A percentile compares a stretch with the other conserved stretches of the same genome.
phyloP scores from a whole-genome alignment of 2,113 vertebrate species.

The Tupaia chinensis region DNA sequence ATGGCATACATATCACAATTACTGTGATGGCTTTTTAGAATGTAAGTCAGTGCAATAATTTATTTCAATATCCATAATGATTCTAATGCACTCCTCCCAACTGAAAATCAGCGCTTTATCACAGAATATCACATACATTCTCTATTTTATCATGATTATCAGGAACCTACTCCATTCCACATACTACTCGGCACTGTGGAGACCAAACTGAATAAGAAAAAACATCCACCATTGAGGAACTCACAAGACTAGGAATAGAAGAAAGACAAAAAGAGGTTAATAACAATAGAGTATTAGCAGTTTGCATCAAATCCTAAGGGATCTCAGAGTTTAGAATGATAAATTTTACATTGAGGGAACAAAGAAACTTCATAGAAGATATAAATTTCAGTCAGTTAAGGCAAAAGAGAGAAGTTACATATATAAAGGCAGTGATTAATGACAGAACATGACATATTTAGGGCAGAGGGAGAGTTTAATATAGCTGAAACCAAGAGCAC shows the following conservation, averaged over 20 bases:
- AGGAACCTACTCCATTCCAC: neutral
- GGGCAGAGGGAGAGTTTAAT: neutral
- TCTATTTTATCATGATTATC: conserved; percentile 15
- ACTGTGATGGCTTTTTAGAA: neutral
- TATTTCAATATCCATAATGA: neutral
- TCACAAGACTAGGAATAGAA: neutral
- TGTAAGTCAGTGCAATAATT: neutral
- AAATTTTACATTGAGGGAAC: neutral
- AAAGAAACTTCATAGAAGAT: neutral
- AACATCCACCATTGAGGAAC: neutral
- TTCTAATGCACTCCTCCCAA: neutral
- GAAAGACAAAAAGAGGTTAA: neutral
- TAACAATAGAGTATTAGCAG: neutral
- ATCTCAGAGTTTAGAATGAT: neutral
- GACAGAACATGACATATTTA: neutral
- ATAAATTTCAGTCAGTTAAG: neutral
- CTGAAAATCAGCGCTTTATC: conserved; percentile 9
- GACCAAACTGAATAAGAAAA: neutral
- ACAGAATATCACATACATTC: neutral
- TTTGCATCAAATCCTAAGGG: neutral
- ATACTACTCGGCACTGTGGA: too few species aligned
- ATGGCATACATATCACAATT: neutral
- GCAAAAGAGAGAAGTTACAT: neutral
- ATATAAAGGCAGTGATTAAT: neutral
- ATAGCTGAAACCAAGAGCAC: neutral